These are phyloP conservation scores for Gavia stellata DNA, from an alignment of 2,113 vertebrate genomes.

Conservation along the genomic window DNA sequence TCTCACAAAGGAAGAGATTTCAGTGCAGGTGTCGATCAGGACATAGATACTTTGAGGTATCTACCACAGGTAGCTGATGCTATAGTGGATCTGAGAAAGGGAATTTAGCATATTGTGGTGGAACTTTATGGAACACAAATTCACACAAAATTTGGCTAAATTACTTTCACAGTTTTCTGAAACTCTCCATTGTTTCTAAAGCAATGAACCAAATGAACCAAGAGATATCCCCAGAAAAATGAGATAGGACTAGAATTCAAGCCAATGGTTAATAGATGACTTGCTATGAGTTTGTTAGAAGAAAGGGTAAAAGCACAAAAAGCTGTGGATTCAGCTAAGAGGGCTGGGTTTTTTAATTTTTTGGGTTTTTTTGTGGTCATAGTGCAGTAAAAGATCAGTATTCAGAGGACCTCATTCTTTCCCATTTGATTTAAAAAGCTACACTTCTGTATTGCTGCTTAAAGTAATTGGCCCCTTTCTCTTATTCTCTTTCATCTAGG, in stretches of 20 bases:
- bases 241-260: not conserved
- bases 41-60: not conserved
- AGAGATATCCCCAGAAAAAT: not conserved
- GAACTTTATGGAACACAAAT: not conserved
- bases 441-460: not conserved
- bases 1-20: not conserved
- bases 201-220: not conserved
- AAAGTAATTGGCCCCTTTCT: not conserved
- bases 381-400: not conserved
- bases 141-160: not conserved
- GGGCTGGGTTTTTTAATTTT: not conserved
- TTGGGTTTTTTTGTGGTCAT: not conserved
- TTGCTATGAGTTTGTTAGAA: not conserved
- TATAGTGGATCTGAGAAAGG: not conserved
- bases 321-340: not conserved
- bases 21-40: not conserved
- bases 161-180: not conserved
- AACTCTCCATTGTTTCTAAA: not conserved
- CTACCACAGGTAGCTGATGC: not conserved
- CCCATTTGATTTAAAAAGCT: not conserved
- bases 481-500: not conserved
- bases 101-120: not conserved
- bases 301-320: not conserved
- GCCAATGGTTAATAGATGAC: not conserved
- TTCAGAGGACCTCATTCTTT: not conserved